Percentiles rank a stretch among this genome's conserved stretches.
These are phyloP conservation scores for Tenualosa ilisha DNA, from an alignment of 2,797 vertebrate species.

Conservation along the genomic window DNA sequence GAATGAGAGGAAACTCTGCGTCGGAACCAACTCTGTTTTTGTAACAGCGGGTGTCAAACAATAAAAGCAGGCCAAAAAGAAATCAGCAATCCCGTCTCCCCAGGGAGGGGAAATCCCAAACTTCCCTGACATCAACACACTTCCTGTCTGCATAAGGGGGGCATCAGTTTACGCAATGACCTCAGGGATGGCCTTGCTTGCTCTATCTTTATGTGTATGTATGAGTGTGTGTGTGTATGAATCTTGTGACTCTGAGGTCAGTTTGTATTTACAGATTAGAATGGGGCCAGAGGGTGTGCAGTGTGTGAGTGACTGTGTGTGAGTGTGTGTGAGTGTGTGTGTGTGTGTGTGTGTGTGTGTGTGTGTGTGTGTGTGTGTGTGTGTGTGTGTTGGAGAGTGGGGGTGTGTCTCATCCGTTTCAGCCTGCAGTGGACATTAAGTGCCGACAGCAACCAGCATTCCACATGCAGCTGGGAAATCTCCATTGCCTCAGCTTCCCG, in stretches of 20 bases:
- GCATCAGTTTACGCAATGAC: not conserved
- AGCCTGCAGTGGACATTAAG: conserved; percentile 9
- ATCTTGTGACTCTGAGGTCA: conserved; percentile 38
- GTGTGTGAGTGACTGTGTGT: not conserved
- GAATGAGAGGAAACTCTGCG: conserved; percentile 6
- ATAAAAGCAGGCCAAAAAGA: conserved; percentile 41
- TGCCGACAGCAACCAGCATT: not conserved
- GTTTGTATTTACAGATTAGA: conserved; percentile 20
- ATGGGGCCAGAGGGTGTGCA: not conserved
- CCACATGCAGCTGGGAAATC: conserved; percentile 9
- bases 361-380: not conserved
- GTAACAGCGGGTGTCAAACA: conserved; percentile 20
- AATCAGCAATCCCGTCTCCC: conserved; percentile 43
- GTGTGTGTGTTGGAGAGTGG: not conserved
- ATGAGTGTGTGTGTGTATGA: conserved; percentile 20
- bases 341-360: not conserved
- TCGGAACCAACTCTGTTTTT: not conserved
- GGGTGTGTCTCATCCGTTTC: not conserved
- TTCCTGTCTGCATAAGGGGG: not conserved
- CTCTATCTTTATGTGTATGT: not conserved
- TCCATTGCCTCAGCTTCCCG: conserved; percentile 8
- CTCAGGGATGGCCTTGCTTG: not conserved
- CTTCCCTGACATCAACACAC: conserved; percentile 10
- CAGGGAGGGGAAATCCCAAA: conserved; percentile 21
- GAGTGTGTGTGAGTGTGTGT: not conserved